Percentiles rank a stretch among this genome's conserved stretches.
These are phyloP conservation scores for Sycophila texana DNA, from an alignment of 2,888 invertebrate species.

Conservation along the genomic window DNA sequence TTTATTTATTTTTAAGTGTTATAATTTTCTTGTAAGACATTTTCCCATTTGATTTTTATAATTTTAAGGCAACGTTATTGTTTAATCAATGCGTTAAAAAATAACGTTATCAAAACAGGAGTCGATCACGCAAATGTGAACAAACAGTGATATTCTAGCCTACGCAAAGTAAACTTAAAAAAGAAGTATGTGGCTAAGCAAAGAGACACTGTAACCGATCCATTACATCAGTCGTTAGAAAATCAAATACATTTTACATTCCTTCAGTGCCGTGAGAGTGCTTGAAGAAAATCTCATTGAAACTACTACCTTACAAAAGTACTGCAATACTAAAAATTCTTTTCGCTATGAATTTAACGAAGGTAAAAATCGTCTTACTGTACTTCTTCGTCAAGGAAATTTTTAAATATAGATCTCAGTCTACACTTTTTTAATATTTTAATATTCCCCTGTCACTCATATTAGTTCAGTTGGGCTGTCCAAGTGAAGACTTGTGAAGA, in stretches of 20 bases:
- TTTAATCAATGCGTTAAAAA: not conserved
- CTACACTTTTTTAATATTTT: too few relatives aligned
- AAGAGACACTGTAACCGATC: slow-evolving; percentile 43
- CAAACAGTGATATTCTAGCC: slow-evolving; percentile 9
- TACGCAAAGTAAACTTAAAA: slow-evolving; percentile 26
- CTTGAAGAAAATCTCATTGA: not conserved
- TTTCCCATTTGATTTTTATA: too few relatives aligned
- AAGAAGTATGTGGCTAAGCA: slow-evolving; percentile 30
- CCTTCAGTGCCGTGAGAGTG: not conserved
- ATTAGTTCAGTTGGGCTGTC: too few relatives aligned
- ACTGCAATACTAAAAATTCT: not conserved
- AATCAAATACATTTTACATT: slow-evolving; percentile 38
- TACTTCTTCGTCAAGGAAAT: too few relatives aligned
- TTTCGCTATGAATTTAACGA: not conserved
- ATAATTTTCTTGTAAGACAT: too few relatives aligned
- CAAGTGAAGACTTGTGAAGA: too few relatives aligned
- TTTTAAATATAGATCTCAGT: too few relatives aligned
- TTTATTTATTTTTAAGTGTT: too few relatives aligned
- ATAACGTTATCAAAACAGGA: slow-evolving; percentile 48
- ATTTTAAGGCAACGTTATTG: too few relatives aligned
- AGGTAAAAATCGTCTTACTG: too few relatives aligned
- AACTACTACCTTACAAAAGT: slow-evolving; percentile 2
- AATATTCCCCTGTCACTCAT: too few relatives aligned
- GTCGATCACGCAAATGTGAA: slow-evolving; percentile 30
- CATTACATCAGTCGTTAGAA: slow-evolving; percentile 45